Evolutionary conservation across 2,888 invertebrate species (phyloP).

Genomic region (Xanthorhoe spadicearia): DNA sequence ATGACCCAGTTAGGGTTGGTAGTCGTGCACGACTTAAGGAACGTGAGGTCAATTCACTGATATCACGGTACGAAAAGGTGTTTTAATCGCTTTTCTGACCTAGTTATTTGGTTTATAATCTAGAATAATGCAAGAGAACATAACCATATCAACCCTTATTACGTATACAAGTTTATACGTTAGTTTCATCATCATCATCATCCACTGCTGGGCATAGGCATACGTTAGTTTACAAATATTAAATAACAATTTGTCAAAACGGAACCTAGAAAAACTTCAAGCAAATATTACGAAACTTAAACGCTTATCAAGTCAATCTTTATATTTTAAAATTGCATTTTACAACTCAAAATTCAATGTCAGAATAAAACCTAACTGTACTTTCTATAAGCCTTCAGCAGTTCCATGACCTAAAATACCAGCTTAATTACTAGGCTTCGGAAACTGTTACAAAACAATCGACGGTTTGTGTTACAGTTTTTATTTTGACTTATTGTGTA

Average conservation of each 20-base stretch:
- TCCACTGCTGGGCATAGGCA: no score
- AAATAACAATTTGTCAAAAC: neutral
- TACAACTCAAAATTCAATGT: constrained; percentile 26
- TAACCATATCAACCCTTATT: no score
- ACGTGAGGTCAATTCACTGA: constrained; percentile 41
- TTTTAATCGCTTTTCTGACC: constrained; percentile 1
- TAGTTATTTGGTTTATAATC: neutral
- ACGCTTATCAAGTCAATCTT: neutral
- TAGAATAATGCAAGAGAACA: no score
- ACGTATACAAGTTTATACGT: no score
- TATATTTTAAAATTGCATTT: constrained; percentile 17
- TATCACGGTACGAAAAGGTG: constrained; percentile 1
- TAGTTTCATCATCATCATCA: no score
- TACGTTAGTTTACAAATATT: no score
- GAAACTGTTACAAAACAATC: constrained; percentile 34
- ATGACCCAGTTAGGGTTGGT: constrained; percentile 49
- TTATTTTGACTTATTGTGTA: constrained; percentile 28
- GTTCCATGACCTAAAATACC: constrained; percentile 29
- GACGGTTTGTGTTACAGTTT: constrained; percentile 28
- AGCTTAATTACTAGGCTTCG: constrained; percentile 16
- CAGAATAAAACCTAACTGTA: neutral
- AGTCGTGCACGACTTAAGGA: constrained; percentile 46
- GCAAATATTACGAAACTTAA: neutral
- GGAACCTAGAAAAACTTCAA: neutral
- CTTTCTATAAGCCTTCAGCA: constrained; percentile 18